Conservation (phyloP, 2,888 invertebrate genomes). For the Drosophila koepferae region DNA sequence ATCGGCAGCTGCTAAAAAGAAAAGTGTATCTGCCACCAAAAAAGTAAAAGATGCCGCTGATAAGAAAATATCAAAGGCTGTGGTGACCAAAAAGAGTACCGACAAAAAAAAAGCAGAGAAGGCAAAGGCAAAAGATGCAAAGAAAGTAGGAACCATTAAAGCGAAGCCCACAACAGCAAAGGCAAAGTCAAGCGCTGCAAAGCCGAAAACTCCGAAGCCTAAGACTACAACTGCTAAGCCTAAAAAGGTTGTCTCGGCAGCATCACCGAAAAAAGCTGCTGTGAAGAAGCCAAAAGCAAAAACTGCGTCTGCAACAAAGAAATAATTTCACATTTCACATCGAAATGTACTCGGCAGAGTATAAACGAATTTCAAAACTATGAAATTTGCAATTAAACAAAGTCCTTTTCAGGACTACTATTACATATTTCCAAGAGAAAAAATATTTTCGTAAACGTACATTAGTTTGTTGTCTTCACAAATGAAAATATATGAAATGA, state of each 20-base stretch:
- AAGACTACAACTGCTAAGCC: conserved; percentile 33
- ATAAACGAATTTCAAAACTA: conserved; percentile 1
- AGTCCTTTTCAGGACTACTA: conserved; percentile 10
- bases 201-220: conserved; percentile 39
- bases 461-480: no score
- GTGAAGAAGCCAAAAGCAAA: conserved; percentile 51
- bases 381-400: conserved; percentile 5
- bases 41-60: conserved; percentile 29
- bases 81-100: conserved; percentile 41
- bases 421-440: not conserved
- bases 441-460: not conserved
- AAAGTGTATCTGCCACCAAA: conserved; percentile 21
- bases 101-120: conserved; percentile 49
- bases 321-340: conserved; percentile 23
- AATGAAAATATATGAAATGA: no score
- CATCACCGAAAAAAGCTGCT: conserved; percentile 37
- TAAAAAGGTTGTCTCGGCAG: conserved; percentile 37
- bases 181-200: conserved; percentile 30
- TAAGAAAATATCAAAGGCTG: conserved; percentile 41
- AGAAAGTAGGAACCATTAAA: conserved; percentile 49
- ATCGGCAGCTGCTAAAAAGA: conserved; percentile 18
- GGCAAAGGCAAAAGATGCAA: conserved; percentile 28
- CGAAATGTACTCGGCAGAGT: not conserved
- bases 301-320: conserved; percentile 37
- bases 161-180: conserved; percentile 42